Evolutionary conservation across 2,113 vertebrate genomes (phyloP), one percentile per base, ranked within the genome.

Genomic region (Carassius gibelio): DNA sequence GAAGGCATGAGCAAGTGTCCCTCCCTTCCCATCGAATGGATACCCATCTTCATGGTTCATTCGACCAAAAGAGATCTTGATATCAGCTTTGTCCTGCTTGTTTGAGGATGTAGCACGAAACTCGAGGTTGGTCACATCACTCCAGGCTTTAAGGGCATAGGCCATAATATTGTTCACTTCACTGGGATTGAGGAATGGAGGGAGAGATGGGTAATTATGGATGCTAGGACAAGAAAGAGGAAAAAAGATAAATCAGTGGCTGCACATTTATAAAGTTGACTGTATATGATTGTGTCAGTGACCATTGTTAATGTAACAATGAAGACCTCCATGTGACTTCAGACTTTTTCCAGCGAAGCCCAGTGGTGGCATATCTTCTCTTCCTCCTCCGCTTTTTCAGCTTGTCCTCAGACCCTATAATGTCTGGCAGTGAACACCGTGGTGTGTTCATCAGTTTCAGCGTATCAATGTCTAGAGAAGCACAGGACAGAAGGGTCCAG

Each of bases 1-100:
- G 90, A 97, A 97, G 68, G 97, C 97, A 1, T 97, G 97, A 76
- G 96, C 97, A 13, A 98, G 92, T 2, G 96, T 97, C 76, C 96
- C 96, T 13, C 96, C 97, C 0, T 76, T 90, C 2, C 96, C 96
- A 0, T 97, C 97, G 7, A 98, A 98, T 23, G 97, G 96, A 88
- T 98, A 98, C 1, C 95, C 96, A 26, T 98, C 97, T 0, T 96
- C 85, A 45, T 98, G 97, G 84, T 95, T 92, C n/a, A 92, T 88
- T 9, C 81, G 59, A 13, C 84, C 30, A 42, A 98, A 98, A 55
- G 94, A 93, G 34, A 97, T 94, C 68, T 91, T 90, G 66, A 98
- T 95, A 89, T 97, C 96, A 0, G 92, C 87, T 15, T n/a, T 62
- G 5, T 89, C 91, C 89, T 92, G 4, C 80, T 85, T 0, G 0